These are phyloP conservation scores for Resseliella maxima DNA, from an alignment of 2,888 invertebrate species.

Conservation along the genomic window DNA sequence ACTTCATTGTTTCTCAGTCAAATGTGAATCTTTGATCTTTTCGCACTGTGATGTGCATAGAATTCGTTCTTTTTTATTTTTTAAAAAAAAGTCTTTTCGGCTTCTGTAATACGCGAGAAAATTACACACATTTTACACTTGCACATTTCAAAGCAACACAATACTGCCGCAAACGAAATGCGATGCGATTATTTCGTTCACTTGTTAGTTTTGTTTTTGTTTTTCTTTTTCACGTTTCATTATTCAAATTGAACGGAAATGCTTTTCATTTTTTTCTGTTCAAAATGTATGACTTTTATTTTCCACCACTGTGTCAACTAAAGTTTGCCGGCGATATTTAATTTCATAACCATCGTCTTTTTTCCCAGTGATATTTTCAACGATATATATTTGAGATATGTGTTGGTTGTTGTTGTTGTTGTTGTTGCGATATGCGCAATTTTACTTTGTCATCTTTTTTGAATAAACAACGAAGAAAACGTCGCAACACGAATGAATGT, in stretches of 20 bases:
- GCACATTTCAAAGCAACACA: background rate
- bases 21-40: background rate
- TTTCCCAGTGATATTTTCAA: background rate
- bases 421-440: background rate
- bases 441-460: background rate
- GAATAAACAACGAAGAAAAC: background rate
- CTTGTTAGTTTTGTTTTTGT: background rate
- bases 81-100: background rate
- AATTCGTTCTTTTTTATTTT: background rate
- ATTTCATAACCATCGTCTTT: background rate
- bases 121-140: background rate
- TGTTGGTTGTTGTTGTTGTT: background rate
- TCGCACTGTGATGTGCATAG: background rate
- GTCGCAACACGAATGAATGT: no score
- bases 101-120: background rate
- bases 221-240: background rate
- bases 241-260: background rate
- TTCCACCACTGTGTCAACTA: background rate
- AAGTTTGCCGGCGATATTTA: conserved; percentile 8
- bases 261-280: background rate
- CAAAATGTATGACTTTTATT: background rate
- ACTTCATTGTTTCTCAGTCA: background rate
- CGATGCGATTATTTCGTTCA: conserved; percentile 20
- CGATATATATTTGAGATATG: background rate
- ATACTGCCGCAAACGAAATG: conserved; percentile 16